Evolutionary conservation across 1,140 invertebrate genomes (phyloP).

Genomic region (Nymphalis io): DNA sequence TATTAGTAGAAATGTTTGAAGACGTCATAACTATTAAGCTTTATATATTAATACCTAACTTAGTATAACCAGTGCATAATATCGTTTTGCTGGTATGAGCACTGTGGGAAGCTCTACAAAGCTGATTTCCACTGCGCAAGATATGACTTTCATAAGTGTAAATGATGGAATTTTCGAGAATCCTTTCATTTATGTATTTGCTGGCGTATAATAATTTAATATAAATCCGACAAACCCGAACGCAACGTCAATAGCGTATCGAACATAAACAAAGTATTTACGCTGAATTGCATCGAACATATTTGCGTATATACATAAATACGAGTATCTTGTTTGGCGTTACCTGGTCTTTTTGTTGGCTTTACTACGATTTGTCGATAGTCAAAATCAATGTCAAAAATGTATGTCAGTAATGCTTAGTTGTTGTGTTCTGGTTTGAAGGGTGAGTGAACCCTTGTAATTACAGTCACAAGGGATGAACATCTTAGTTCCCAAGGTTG

Average conservation of each 20-base stretch:
- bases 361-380: neutral
- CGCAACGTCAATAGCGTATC: slow-evolving; percentile 17
- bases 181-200: slow-evolving; percentile 9
- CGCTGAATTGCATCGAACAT: slow-evolving; percentile 14
- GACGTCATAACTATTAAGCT: too few relatives aligned
- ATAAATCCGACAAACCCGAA: neutral
- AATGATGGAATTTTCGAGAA: neutral
- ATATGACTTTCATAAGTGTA: neutral
- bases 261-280: slow-evolving; percentile 19
- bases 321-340: slow-evolving; percentile 6
- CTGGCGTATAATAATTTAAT: slow-evolving; percentile 10
- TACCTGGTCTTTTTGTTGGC: slow-evolving; percentile 13
- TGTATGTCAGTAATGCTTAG: neutral
- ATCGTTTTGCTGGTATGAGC: too few relatives aligned
- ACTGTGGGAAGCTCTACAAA: too few relatives aligned
- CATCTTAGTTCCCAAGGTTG: too few relatives aligned
- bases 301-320: slow-evolving; percentile 13
- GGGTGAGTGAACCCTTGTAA: too few relatives aligned
- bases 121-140: too few relatives aligned
- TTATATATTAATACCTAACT: too few relatives aligned
- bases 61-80: too few relatives aligned
- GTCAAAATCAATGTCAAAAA: neutral
- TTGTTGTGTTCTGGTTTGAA: too few relatives aligned
- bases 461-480: too few relatives aligned
- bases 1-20: too few relatives aligned